A percentile compares a stretch with the other conserved stretches of the same genome.
phyloP scores from a whole-genome alignment of 2,797 vertebrate genomes.

The Esox masquinongy region DNA sequence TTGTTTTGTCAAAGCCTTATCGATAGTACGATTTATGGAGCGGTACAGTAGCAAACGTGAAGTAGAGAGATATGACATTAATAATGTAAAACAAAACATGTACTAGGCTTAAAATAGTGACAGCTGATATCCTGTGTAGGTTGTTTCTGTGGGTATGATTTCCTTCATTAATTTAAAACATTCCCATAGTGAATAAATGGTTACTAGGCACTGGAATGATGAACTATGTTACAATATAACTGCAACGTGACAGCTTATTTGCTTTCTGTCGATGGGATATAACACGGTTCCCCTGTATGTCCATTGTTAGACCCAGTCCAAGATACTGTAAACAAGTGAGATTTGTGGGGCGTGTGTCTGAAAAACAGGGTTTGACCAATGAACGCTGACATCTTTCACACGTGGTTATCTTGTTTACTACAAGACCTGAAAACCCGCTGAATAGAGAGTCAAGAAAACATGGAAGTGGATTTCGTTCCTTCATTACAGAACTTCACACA shows the following conservation, averaged over 20 bases:
- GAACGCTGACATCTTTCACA: conserved; percentile 51
- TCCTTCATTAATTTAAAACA: neutral
- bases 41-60: neutral
- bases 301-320: conserved; percentile 33
- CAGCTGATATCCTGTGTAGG: neutral
- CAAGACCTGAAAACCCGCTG: conserved; percentile 40
- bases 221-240: neutral
- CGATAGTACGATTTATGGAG: neutral
- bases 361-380: conserved; percentile 61
- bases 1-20: neutral
- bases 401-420: conserved; percentile 80
- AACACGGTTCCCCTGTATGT: neutral
- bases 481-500: neutral
- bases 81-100: neutral
- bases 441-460: conserved; percentile 45
- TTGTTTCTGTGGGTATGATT: neutral
- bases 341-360: conserved; percentile 68
- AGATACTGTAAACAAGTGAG: conserved; percentile 68
- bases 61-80: neutral
- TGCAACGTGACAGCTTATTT: neutral
- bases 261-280: neutral
- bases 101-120: neutral
- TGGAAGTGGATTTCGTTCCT: conserved; percentile 29
- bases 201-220: neutral
- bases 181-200: neutral